phyloP scores from a whole-genome alignment of 2,888 invertebrate species.

The Steinernema scapterisci region DNA sequence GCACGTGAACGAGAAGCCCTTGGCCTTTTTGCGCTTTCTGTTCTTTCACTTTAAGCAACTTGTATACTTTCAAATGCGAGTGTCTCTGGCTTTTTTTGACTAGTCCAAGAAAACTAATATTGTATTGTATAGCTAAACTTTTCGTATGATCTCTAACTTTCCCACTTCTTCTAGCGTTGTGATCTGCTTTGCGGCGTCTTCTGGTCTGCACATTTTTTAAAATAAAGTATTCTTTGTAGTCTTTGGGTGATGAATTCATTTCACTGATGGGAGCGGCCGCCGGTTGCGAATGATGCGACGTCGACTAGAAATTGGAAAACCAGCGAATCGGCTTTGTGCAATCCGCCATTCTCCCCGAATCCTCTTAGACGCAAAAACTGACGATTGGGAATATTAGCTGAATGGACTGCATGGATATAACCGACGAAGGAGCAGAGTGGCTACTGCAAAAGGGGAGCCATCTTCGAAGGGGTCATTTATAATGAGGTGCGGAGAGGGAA shows the following conservation, averaged over 20 bases:
- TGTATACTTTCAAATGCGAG: slow-evolving; percentile 2
- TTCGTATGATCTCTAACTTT: slow-evolving; percentile 19
- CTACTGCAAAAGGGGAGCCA: neutral
- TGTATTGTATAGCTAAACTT: neutral
- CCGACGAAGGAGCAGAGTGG: neutral
- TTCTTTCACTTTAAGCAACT: slow-evolving; percentile 16
- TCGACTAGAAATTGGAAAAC: neutral
- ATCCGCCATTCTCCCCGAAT: neutral
- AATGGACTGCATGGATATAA: neutral
- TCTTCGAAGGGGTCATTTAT: neutral
- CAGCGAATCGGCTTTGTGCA: neutral
- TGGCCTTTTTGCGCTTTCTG: neutral
- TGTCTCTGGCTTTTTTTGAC: neutral
- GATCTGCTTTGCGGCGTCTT: slow-evolving; percentile 23
- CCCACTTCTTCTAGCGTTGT: neutral
- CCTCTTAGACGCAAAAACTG: slow-evolving; percentile 3
- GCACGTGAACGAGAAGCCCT: neutral
- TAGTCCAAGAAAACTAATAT: slow-evolving; percentile 3
- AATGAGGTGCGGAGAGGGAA: neutral
- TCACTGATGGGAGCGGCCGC: neutral
- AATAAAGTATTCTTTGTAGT: neutral
- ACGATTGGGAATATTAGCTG: neutral
- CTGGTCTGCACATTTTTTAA: slow-evolving; percentile 4
- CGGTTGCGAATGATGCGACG: neutral
- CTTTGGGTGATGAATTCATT: neutral